These are phyloP conservation scores for Hyperopisus bebe DNA, from an alignment of 2,113 vertebrate species.

Conservation along the genomic window DNA sequence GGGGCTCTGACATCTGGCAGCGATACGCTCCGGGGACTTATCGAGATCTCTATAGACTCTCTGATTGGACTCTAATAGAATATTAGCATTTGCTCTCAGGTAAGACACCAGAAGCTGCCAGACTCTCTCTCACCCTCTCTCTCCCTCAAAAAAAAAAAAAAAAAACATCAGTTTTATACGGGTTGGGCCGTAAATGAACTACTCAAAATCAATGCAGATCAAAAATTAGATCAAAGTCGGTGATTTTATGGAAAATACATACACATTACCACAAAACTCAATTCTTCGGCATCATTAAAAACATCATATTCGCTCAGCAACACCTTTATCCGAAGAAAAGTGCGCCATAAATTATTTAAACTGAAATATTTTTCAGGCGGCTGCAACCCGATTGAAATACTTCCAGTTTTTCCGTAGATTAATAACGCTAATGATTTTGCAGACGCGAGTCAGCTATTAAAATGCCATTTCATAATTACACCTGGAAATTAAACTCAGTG, in stretches of 20 bases:
- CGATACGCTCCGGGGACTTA: slow-evolving; percentile 68
- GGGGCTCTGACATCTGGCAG: slow-evolving; percentile 73
- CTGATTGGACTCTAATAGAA: slow-evolving; percentile 80
- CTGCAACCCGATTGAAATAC: neutral
- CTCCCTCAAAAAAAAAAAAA: slow-evolving; percentile 36
- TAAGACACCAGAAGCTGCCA: slow-evolving; percentile 57
- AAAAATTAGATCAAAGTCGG: neutral
- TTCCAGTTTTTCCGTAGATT: neutral
- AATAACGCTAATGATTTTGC: neutral
- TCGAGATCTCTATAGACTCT: slow-evolving; percentile 67
- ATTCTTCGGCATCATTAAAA: neutral
- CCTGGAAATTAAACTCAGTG: slow-evolving; percentile 46
- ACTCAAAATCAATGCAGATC: neutral
- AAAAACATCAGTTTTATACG: slow-evolving; percentile 49
- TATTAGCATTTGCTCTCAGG: slow-evolving; percentile 77
- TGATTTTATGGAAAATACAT: neutral
- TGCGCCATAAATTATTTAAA: neutral
- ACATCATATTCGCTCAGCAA: neutral
- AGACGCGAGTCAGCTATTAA: neutral
- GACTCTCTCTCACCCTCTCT: slow-evolving; percentile 34
- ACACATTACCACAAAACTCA: neutral
- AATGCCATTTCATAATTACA: slow-evolving; percentile 10
- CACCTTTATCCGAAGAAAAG: neutral
- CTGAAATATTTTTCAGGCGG: neutral
- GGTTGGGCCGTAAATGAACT: slow-evolving; percentile 30